Base-by-base conservation (phyloP, 2,888 invertebrate species). In the Drosophila pseudotakahashii region DNA sequence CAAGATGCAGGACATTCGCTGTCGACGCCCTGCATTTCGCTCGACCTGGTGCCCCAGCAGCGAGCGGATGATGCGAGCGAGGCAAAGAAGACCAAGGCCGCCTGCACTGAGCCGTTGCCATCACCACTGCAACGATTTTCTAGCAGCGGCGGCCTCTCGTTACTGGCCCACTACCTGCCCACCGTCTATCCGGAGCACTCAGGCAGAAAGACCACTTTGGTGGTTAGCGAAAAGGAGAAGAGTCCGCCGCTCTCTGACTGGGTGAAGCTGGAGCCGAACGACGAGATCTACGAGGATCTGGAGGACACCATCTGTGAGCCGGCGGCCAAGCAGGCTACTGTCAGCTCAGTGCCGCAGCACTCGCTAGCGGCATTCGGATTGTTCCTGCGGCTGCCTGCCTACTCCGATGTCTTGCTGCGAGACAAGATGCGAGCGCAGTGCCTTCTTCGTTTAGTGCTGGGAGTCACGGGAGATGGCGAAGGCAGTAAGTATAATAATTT, bases 381-480 rank as follows among this genome's bases (percentile, higher is more conserved):
- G 67, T 97, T 98, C 91, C 93, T 98, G 23, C 94, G 97, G 79
- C 93, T 98, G 81, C 97, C 98, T 0, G 96, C 97, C 2, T 98
- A 98, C 91, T 98, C 98, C 0, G 97, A 97, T 90, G 96, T 98
- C 45, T 92, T 98, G 73, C 93, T 98, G 30, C 94, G 95, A 78
- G 97, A 97, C 91, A 95, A 96, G 82, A 94, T 96, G 77, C 94
- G 96, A 73, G 98, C 98, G 0, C 96, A 97, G 86, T 97, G 97
- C 90, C 93, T 98, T 72, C 93, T 98, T 75, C 93, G 98, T 6
- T 93, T 98, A 53, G 96, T 98, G 37, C 93, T 98, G 19, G 98
- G 98, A 23, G 98, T 98, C 7, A 96, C 97, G 3, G 97, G 97
- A 85, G 97, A 98, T 89, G 98, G 97, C 50, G 97, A 98, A 92